Evolutionary conservation across 2,113 vertebrate species (phyloP).

Genomic region (Centrocercus urophasianus): DNA sequence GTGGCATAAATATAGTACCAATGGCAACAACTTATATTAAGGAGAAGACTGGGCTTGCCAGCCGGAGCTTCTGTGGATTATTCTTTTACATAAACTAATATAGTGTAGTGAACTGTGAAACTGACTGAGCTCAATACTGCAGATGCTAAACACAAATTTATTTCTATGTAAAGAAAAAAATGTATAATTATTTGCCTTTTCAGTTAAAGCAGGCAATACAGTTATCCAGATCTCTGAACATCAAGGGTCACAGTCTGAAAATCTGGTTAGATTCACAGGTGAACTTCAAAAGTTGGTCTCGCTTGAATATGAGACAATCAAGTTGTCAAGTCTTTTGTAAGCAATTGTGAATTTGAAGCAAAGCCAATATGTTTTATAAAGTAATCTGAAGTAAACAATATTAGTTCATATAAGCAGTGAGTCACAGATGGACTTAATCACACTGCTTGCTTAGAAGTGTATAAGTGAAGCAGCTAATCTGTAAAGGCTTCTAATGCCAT

Average conservation of each 20-base stretch:
- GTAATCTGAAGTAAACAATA: neutral
- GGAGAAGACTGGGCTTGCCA: neutral
- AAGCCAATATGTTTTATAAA: neutral
- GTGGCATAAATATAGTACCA: neutral
- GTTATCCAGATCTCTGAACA: neutral
- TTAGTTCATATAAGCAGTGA: neutral
- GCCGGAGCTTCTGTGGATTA: neutral
- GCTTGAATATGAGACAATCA: neutral
- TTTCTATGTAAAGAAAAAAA: neutral
- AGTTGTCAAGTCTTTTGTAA: neutral
- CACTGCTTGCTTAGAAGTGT: neutral
- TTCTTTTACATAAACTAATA: neutral
- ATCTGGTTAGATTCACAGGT: neutral
- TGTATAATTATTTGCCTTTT: neutral
- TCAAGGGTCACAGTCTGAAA: neutral
- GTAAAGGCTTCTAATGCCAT: neutral
- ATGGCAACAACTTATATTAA: neutral
- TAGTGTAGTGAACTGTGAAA: neutral
- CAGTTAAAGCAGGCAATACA: neutral
- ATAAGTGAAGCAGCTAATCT: neutral
- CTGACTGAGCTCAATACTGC: neutral
- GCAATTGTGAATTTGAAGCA: neutral
- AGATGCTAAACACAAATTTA: neutral
- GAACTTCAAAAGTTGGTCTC: neutral
- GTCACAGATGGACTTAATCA: neutral